Percentiles rank a stretch among this genome's conserved stretches.
These are phyloP conservation scores for Heteronetta atricapilla DNA, from an alignment of 2,113 vertebrate genomes.

Conservation along the genomic window DNA sequence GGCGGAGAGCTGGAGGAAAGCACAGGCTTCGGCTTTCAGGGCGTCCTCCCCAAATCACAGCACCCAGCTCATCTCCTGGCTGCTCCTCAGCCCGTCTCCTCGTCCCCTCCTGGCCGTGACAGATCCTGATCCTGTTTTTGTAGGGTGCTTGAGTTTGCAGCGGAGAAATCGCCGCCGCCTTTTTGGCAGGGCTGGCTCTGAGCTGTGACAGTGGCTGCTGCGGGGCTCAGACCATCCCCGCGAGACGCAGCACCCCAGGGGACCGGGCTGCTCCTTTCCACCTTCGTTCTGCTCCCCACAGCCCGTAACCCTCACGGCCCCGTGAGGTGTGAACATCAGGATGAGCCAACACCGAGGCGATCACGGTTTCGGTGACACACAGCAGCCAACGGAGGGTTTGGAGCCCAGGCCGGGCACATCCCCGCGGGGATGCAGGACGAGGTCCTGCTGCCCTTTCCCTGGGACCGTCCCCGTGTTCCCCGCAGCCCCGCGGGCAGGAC, in stretches of 20 bases:
- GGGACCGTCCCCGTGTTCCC: not conserved
- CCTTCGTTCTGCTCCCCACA: not conserved
- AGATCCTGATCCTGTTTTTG: not conserved
- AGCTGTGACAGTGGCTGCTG: not conserved
- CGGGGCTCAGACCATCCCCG: not conserved
- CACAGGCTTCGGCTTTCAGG: not conserved
- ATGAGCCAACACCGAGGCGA: not conserved
- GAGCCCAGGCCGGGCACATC: not conserved
- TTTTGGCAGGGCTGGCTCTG: not conserved
- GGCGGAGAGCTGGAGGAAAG: too few species aligned
- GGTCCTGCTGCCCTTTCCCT: not conserved
- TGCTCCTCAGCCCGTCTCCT: not conserved
- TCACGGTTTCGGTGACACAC: not conserved
- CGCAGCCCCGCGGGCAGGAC: not conserved
- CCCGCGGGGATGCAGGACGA: not conserved
- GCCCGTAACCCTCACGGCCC: not conserved
- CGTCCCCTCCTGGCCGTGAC: not conserved
- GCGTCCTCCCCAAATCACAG: not conserved
- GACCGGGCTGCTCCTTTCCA: not conserved
- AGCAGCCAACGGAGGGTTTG: not conserved
- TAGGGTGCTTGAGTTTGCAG: not conserved
- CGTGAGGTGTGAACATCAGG: not conserved
- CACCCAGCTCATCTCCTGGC: not conserved
- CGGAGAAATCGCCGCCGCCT: rapidly evolving
- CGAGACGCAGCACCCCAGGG: not conserved